Percentiles rank a stretch among this genome's conserved stretches.
phyloP scores from a whole-genome alignment of 2,797 vertebrate species.

The Numenius phaeopus region DNA sequence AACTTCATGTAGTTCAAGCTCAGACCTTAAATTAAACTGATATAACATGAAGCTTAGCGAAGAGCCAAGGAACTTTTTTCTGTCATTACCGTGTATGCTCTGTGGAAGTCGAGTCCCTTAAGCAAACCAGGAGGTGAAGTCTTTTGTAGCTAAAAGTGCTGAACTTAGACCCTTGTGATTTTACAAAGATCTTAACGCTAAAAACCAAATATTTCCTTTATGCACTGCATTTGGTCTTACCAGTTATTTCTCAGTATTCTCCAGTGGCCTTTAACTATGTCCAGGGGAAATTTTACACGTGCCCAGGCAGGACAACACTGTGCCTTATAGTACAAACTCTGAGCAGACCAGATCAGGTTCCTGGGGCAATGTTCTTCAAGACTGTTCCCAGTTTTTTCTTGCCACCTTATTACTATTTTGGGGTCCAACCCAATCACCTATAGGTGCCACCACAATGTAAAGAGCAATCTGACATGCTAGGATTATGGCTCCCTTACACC shows the following conservation, averaged over 20 bases:
- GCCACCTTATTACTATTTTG: background rate
- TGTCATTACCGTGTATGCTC: background rate
- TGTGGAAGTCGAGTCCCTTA: background rate
- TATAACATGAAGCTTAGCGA: background rate
- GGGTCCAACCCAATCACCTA: background rate
- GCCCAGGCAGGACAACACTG: background rate
- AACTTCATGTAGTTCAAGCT: background rate
- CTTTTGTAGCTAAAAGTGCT: background rate
- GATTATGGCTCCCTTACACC: background rate
- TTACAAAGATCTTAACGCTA: background rate
- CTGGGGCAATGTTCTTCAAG: background rate
- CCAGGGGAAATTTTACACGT: fast-evolving
- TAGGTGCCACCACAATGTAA: background rate
- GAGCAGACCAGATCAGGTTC: background rate
- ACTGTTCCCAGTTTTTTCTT: background rate
- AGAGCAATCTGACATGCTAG: background rate
- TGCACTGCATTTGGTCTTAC: background rate
- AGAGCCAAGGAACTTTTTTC: background rate
- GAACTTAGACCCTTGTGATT: background rate
- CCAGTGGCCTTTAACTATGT: background rate
- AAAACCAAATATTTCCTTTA: background rate
- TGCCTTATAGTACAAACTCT: background rate
- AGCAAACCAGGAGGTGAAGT: background rate
- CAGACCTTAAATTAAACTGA: background rate
- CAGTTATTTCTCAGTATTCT: background rate